Evolutionary conservation across 2,113 vertebrate genomes (phyloP).

Genomic region (Cygnus buccinator): DNA sequence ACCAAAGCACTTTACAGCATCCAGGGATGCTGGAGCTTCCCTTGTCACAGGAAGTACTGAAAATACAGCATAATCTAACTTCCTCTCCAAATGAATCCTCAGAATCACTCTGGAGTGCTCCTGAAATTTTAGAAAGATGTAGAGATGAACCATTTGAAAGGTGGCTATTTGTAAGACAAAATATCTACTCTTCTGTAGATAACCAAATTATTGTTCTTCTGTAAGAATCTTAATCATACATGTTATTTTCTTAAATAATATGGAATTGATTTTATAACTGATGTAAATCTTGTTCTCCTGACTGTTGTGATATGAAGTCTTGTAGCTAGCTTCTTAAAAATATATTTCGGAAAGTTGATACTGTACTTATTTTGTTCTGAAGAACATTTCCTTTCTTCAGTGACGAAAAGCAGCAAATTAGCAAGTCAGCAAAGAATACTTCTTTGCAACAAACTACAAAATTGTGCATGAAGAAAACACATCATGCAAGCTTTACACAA

Average conservation of each 20-base stretch:
- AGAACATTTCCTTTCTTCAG: background rate
- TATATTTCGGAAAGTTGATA: background rate
- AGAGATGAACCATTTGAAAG: background rate
- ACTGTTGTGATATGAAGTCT: background rate
- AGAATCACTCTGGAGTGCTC: background rate
- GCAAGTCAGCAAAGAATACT: background rate
- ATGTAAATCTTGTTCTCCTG: background rate
- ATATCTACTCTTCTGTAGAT: background rate
- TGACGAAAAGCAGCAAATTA: conserved; percentile 11
- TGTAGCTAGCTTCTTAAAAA: background rate
- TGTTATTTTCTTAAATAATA: background rate
- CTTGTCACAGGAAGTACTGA: background rate
- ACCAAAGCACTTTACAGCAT: background rate
- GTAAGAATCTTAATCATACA: background rate
- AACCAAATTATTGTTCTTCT: background rate
- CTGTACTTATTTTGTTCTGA: background rate
- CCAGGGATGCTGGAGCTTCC: background rate
- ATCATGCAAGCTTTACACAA: background rate
- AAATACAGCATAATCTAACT: background rate
- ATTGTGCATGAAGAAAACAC: background rate
- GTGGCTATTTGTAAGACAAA: background rate
- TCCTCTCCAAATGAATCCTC: background rate
- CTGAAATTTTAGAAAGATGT: background rate
- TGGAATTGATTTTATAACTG: background rate
- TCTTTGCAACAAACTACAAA: conserved; percentile 13